Percentiles rank a stretch among this genome's conserved stretches.
These are phyloP conservation scores for Agapornis canus DNA, from an alignment of 2,797 vertebrate species.

Conservation along the genomic window DNA sequence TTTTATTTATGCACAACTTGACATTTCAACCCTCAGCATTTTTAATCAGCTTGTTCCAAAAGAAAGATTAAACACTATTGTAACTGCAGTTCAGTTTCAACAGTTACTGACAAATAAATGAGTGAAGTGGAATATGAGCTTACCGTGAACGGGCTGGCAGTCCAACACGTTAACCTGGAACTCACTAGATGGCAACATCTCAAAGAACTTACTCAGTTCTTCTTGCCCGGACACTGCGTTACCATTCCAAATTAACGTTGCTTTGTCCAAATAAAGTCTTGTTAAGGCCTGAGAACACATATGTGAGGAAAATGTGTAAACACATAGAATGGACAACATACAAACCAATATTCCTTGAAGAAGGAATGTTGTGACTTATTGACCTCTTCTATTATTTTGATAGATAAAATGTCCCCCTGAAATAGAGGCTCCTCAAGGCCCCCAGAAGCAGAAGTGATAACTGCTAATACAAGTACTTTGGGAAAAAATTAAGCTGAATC, in stretches of 20 bases:
- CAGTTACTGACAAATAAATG: background rate
- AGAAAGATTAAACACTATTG: background rate
- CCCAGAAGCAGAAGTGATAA: background rate
- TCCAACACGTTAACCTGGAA: conserved; percentile 92
- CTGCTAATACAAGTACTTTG: background rate
- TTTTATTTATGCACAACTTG: background rate
- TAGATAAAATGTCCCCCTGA: background rate
- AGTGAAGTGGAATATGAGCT: conserved; percentile 16
- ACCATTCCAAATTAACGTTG: conserved; percentile 95
- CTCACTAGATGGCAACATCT: conserved; percentile 94
- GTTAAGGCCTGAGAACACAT: conserved; percentile 82
- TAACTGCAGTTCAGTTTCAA: background rate
- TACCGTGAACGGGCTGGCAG: conserved; percentile 94
- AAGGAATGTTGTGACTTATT: background rate
- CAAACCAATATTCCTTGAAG: background rate
- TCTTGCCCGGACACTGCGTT: conserved; percentile 90
- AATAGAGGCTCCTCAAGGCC: background rate
- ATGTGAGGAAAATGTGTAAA: background rate
- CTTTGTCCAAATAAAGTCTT: conserved; percentile 92
- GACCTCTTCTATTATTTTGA: background rate
- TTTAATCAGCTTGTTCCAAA: background rate
- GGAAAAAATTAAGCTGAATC: background rate
- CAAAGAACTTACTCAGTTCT: conserved; percentile 91
- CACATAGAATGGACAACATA: background rate
- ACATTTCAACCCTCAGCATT: background rate